These are phyloP conservation scores for Archocentrus centrarchus DNA, from an alignment of 2,113 vertebrate genomes.

Conservation along the genomic window DNA sequence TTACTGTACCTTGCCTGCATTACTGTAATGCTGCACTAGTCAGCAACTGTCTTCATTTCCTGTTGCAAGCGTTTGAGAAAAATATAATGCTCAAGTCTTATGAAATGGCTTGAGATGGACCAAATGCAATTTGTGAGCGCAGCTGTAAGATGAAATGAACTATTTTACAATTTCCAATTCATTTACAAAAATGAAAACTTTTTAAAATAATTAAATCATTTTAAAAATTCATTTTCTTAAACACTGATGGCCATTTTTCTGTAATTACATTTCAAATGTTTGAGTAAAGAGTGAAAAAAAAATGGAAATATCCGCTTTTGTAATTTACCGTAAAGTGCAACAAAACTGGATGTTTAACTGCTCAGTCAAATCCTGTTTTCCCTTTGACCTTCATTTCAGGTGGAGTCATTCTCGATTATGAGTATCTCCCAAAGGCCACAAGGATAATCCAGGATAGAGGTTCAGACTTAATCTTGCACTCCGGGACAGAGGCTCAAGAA, in stretches of 20 bases:
- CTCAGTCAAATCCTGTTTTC: slow-evolving; percentile 46
- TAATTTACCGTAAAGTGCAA: background rate
- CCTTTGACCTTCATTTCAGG: slow-evolving; percentile 66
- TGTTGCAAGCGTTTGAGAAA: slow-evolving; percentile 30
- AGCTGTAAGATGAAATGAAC: background rate
- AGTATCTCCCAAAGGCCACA: slow-evolving; percentile 50
- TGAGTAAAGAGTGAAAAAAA: background rate
- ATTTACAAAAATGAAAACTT: background rate
- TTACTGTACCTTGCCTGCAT: no score
- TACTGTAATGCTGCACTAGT: slow-evolving; percentile 11
- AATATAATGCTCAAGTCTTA: background rate
- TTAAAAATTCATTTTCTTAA: background rate
- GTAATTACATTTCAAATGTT: background rate
- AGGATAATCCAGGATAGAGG: slow-evolving; percentile 72
- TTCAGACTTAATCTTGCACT: slow-evolving; percentile 61
- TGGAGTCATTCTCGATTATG: slow-evolving; percentile 54
- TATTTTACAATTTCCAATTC: background rate
- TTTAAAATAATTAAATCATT: background rate
- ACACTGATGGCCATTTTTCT: background rate
- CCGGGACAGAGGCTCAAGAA: slow-evolving; percentile 62
- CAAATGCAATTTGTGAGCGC: background rate
- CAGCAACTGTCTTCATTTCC: slow-evolving; percentile 40
- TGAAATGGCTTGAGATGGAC: background rate
- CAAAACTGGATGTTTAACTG: background rate
- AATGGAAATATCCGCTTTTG: background rate